Evolutionary conservation across 2,888 invertebrate species (phyloP).

Genomic region (Drosophila recens): DNA sequence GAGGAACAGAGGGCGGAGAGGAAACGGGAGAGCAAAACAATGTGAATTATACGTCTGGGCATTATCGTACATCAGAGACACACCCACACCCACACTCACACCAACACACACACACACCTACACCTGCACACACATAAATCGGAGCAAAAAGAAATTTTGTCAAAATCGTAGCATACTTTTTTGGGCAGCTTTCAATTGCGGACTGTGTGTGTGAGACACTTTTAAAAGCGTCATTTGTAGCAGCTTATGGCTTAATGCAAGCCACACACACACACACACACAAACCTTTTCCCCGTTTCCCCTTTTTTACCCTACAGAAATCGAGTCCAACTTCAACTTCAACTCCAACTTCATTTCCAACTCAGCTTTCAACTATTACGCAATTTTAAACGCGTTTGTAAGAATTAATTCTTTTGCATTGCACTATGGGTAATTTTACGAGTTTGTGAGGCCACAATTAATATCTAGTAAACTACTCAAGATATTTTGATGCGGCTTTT

Average conservation of each 20-base stretch:
- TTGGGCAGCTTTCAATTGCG: conserved; percentile 31
- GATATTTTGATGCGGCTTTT: too few species aligned
- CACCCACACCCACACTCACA: not conserved
- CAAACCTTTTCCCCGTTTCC: not conserved
- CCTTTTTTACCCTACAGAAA: not conserved
- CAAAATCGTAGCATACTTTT: conserved; percentile 51
- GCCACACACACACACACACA: conserved; percentile 50
- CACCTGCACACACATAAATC: not conserved
- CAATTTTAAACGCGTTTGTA: conserved; percentile 63
- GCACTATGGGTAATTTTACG: too few species aligned
- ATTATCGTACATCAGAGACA: conserved; percentile 6
- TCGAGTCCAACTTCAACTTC: conserved; percentile 20
- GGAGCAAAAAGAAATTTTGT: not conserved
- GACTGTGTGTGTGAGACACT: not conserved
- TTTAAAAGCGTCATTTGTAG: conserved; percentile 58
- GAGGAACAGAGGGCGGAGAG: not conserved
- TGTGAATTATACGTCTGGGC: conserved; percentile 32
- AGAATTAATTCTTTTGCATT: conserved; percentile 52
- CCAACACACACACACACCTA: not conserved
- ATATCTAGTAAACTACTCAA: too few species aligned
- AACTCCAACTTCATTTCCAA: not conserved
- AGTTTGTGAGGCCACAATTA: too few species aligned
- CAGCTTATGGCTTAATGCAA: conserved; percentile 68
- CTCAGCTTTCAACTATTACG: conserved; percentile 38
- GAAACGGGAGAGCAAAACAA: conserved; percentile 15